phyloP scores from a whole-genome alignment of 2,113 vertebrate species.

The Nothocercus julius region DNA sequence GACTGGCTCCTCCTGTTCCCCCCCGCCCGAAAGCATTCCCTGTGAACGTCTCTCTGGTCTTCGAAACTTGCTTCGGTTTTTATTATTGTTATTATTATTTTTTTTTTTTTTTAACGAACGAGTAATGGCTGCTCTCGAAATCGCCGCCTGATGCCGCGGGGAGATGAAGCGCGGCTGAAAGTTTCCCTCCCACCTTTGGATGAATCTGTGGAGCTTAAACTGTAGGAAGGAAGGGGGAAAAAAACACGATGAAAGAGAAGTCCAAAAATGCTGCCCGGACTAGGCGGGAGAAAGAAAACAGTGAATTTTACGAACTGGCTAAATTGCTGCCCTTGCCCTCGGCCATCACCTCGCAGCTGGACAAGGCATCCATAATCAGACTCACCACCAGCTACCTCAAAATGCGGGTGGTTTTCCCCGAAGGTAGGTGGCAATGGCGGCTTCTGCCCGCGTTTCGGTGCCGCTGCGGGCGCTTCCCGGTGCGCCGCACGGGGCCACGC shows the following conservation, averaged over 20 bases:
- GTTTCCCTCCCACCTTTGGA: slow-evolving; percentile 71
- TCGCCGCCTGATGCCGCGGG: slow-evolving; percentile 6
- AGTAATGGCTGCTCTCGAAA: slow-evolving; percentile 18
- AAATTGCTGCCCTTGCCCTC: slow-evolving; percentile 96
- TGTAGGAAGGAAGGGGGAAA: slow-evolving; percentile 72
- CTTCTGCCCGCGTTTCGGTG: no score
- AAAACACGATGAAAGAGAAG: slow-evolving; percentile 95
- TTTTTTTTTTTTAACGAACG: no score
- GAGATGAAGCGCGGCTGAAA: slow-evolving; percentile 64
- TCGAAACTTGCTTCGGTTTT: slow-evolving; percentile 1
- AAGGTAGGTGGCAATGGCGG: slow-evolving; percentile 83
- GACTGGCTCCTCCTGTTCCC: slow-evolving; percentile 19
- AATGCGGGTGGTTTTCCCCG: slow-evolving; percentile 96
- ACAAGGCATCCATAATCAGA: slow-evolving; percentile 98
- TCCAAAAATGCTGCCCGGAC: slow-evolving; percentile 99
- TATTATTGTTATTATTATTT: no score
- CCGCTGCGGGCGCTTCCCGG: no score
- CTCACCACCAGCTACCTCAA: slow-evolving; percentile 98
- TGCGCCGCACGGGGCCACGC: no score
- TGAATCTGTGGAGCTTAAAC: slow-evolving; percentile 78
- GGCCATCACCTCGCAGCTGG: slow-evolving; percentile 98
- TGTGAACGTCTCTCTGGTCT: background rate
- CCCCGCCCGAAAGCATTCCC: background rate
- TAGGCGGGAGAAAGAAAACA: slow-evolving; percentile 97
- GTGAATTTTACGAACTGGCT: slow-evolving; percentile 98